Evolutionary conservation across 2,888 invertebrate species (phyloP).

Genomic region (Zootermopsis nevadensis): DNA sequence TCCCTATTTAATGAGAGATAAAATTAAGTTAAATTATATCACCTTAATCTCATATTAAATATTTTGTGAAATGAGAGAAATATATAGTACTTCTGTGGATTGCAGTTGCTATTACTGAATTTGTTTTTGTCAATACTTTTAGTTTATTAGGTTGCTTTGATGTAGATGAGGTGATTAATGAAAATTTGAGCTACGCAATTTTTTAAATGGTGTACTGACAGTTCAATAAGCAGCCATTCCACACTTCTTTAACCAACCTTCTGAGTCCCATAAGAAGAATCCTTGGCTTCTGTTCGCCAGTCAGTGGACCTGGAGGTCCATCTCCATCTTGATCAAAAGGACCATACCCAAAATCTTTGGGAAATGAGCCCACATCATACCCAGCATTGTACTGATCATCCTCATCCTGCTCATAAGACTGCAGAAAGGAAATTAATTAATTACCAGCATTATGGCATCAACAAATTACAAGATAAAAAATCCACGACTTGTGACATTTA

Average conservation of each 20-base stretch:
- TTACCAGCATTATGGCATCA: neutral
- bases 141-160: too few relatives aligned
- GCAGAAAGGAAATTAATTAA: constrained; percentile 12
- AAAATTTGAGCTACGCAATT: neutral
- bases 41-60: too few relatives aligned
- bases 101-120: too few relatives aligned
- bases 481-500: neutral
- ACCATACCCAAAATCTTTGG: constrained; percentile 93
- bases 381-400: constrained; percentile 64
- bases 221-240: neutral
- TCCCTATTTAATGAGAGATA: too few relatives aligned
- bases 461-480: neutral
- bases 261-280: constrained; percentile 95
- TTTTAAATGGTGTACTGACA: too few relatives aligned
- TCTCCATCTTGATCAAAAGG: constrained; percentile 86
- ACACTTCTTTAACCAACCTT: constrained; percentile 68
- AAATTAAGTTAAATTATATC: too few relatives aligned
- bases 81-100: too few relatives aligned
- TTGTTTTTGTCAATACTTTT: too few relatives aligned
- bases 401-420: constrained; percentile 62
- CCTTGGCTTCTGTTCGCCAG: constrained; percentile 87
- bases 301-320: constrained; percentile 65
- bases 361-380: constrained; percentile 77
- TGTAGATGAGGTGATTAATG: too few relatives aligned
- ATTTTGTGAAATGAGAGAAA: too few relatives aligned